phyloP scores from a whole-genome alignment of 2,113 vertebrate genomes.

The Callipepla californica region DNA sequence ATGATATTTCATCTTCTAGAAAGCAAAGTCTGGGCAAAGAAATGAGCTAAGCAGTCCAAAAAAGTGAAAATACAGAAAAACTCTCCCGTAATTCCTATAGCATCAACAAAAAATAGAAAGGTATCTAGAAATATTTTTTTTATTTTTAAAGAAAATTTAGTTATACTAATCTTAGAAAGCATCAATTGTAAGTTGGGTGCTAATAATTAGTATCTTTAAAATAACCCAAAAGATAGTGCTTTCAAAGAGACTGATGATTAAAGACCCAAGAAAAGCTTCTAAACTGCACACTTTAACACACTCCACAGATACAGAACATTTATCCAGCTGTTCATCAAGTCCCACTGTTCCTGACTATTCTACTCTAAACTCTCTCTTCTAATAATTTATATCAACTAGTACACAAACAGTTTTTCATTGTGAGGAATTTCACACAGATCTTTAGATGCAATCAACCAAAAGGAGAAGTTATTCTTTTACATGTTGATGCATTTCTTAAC shows the following conservation, averaged over 20 bases:
- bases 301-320: neutral
- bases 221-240: neutral
- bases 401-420: neutral
- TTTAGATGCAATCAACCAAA: neutral
- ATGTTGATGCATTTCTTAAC: neutral
- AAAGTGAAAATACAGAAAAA: neutral
- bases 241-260: neutral
- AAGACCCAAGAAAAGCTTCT: neutral
- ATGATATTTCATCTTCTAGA: neutral
- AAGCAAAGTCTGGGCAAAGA: neutral
- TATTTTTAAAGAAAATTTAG: neutral
- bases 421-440: neutral
- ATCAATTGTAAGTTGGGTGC: rapidly evolving
- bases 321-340: neutral
- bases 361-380: neutral
- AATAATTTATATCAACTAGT: neutral
- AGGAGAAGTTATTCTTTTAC: neutral
- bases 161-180: neutral
- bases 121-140: neutral
- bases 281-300: neutral
- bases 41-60: neutral
- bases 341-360: neutral
- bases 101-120: neutral
- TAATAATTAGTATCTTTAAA: too few species aligned
- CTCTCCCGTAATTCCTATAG: neutral